Evolutionary conservation across 2,113 vertebrate genomes (phyloP).

Genomic region (Spheniscus mendiculus): DNA sequence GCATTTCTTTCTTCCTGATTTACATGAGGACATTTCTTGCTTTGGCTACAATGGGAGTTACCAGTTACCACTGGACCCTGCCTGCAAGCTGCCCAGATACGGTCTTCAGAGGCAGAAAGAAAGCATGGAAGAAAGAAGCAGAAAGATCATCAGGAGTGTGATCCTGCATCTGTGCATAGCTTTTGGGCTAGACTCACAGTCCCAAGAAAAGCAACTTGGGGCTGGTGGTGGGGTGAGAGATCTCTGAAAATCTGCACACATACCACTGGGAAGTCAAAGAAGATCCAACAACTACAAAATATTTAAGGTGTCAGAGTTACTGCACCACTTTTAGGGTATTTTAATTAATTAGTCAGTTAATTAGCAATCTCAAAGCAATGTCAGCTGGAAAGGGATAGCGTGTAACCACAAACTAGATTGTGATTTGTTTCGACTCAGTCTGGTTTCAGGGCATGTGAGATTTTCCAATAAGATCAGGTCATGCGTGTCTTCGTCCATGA

Average conservation of each 20-base stretch:
- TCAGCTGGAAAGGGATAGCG: background rate
- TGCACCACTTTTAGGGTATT: background rate
- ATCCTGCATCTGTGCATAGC: background rate
- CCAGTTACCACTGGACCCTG: background rate
- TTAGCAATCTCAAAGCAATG: background rate
- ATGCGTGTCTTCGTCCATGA: background rate
- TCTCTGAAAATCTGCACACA: background rate
- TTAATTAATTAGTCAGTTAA: conserved; percentile 45
- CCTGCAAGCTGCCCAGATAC: background rate
- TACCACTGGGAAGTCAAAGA: background rate
- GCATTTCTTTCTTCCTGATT: background rate
- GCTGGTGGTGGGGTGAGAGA: background rate
- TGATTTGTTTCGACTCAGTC: conserved; percentile 12
- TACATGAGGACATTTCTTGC: background rate
- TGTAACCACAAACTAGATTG: background rate
- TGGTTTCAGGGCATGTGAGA: conserved; percentile 36
- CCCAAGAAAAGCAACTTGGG: background rate
- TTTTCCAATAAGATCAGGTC: conserved; percentile 36
- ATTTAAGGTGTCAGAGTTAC: background rate
- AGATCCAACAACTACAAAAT: background rate
- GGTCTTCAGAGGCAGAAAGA: background rate
- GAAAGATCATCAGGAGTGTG: accelerated
- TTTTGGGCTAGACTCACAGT: background rate
- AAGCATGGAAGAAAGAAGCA: no score
- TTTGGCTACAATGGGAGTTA: background rate